Conservation (phyloP, 2,797 vertebrate genomes). For the Dendrocincla tyrannina region DNA sequence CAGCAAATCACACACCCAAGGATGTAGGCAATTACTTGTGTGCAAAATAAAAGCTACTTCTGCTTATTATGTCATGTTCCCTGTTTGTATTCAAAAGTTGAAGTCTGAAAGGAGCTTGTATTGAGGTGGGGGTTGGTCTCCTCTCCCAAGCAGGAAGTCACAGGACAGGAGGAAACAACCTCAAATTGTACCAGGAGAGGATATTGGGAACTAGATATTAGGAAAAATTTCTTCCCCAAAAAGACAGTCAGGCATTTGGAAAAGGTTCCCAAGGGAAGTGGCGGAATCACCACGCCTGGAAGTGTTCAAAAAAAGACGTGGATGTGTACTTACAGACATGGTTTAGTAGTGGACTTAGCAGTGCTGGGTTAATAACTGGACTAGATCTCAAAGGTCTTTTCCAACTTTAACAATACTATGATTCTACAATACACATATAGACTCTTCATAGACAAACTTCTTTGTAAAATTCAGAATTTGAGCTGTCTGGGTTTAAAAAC, state of each 20-base stretch:
- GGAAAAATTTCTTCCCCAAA: background rate
- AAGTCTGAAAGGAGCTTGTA: background rate
- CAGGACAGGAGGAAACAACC: background rate
- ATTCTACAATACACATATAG: fast-evolving
- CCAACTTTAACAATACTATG: background rate
- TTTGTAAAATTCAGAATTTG: background rate
- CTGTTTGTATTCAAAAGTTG: background rate
- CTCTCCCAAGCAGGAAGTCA: background rate
- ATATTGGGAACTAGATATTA: background rate
- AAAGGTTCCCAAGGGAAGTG: background rate
- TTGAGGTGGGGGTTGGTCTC: fast-evolving
- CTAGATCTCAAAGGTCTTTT: background rate
- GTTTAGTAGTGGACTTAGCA: background rate
- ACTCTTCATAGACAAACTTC: background rate
- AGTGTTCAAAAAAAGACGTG: background rate
- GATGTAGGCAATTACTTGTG: background rate
- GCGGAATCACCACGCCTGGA: background rate
- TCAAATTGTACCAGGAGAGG: background rate
- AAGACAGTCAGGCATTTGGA: background rate
- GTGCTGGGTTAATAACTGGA: background rate
- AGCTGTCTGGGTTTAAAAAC: background rate
- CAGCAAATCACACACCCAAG: background rate
- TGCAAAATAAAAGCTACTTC: background rate
- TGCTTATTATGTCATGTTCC: background rate
- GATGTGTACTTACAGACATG: background rate